phyloP scores from a whole-genome alignment of 1,140 invertebrate genomes.

The Drosophila bocki region DNA sequence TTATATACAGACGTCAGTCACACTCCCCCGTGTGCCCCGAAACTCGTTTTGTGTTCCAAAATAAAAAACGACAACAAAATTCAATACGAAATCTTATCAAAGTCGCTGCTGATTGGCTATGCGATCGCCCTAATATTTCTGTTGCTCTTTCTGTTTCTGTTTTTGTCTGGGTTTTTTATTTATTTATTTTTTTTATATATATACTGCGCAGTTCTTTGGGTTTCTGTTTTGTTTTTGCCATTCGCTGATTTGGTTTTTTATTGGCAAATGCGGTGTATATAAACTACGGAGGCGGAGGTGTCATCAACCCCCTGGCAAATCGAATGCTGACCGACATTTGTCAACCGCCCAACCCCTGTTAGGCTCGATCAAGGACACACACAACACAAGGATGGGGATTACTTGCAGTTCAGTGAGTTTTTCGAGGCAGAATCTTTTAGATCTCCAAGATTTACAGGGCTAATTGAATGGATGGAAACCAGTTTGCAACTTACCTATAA shows the following conservation, averaged over 20 bases:
- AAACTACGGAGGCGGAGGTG: slow-evolving; percentile 14
- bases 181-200: slow-evolving; percentile 27
- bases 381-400: slow-evolving; percentile 6
- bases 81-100: slow-evolving; percentile 74
- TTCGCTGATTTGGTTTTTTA: slow-evolving; percentile 67
- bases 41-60: slow-evolving; percentile 60
- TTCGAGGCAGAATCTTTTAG: neutral
- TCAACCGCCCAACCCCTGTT: neutral
- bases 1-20: slow-evolving; percentile 34
- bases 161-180: slow-evolving; percentile 37
- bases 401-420: slow-evolving; percentile 19
- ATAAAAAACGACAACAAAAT: slow-evolving; percentile 43
- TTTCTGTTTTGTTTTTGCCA: slow-evolving; percentile 70
- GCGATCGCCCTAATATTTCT: slow-evolving; percentile 52
- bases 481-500: slow-evolving; percentile 38
- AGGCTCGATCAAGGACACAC: slow-evolving; percentile 34
- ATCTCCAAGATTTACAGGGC: slow-evolving; percentile 14
- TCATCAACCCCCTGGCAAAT: slow-evolving; percentile 52
- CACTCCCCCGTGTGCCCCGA: slow-evolving; percentile 9
- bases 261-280: slow-evolving; percentile 55
- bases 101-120: slow-evolving; percentile 67
- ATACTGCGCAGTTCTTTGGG: slow-evolving; percentile 69
- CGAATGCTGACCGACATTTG: slow-evolving; percentile 41
- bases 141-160: slow-evolving; percentile 22
- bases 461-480: slow-evolving; percentile 28